Conservation (phyloP, 1,140 invertebrate species). For the Ridgeia piscesae region DNA sequence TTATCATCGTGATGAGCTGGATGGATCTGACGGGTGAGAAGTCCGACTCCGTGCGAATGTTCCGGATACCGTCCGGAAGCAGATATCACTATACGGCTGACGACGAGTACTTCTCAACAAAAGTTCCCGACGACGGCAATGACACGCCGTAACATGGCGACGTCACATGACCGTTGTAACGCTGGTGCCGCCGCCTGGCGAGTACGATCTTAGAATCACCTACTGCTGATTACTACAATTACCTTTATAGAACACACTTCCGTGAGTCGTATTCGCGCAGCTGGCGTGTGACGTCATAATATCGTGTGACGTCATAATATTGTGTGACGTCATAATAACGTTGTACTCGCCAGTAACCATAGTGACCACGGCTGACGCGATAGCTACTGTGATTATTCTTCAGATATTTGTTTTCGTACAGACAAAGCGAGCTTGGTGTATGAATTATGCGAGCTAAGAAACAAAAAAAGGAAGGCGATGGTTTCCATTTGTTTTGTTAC, state of each 20-base stretch:
- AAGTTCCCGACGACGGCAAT: neutral
- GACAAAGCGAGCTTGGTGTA: no score
- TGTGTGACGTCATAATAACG: neutral
- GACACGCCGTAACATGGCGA: neutral
- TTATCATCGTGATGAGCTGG: neutral
- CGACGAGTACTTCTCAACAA: neutral
- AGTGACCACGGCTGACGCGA: no score
- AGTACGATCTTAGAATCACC: neutral
- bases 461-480: no score
- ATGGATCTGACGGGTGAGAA: neutral
- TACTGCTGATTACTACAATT: neutral
- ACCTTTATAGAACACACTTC: no score
- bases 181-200: neutral
- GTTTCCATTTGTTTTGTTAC: no score
- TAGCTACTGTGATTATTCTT: no score
- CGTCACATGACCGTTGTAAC: neutral
- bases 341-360: neutral
- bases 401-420: no score
- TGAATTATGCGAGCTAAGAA: no score
- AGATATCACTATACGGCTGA: neutral
- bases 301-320: neutral
- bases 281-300: neutral
- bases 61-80: neutral
- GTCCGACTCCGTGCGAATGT: neutral
- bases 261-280: no score